phyloP scores from a whole-genome alignment of 2,797 vertebrate genomes.

The Pyrocephalus nanus region DNA sequence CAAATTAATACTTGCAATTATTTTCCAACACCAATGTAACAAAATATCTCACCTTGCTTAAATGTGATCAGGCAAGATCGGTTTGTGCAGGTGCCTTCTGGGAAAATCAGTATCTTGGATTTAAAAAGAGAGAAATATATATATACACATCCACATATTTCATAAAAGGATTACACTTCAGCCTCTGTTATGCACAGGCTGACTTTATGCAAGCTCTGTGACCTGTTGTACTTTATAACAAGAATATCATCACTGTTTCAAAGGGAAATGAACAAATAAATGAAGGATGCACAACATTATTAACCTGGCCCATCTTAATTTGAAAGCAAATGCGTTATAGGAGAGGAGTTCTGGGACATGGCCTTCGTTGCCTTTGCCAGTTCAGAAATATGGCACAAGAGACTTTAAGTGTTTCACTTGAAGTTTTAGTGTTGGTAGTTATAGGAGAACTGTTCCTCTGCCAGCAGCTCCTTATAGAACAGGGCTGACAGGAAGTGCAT shows the following conservation, averaged over 20 bases:
- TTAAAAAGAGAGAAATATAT: slow-evolving; percentile 52
- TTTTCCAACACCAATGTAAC: background rate
- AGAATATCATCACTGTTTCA: background rate
- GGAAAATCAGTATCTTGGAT: slow-evolving; percentile 91
- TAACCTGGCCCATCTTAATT: background rate
- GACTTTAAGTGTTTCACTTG: background rate
- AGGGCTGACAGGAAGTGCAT: background rate
- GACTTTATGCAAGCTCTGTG: background rate
- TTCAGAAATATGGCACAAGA: background rate
- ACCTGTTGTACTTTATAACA: background rate
- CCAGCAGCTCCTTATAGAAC: background rate
- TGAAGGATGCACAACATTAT: background rate
- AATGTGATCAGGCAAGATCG: slow-evolving; percentile 98
- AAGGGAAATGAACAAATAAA: background rate
- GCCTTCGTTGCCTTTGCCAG: background rate
- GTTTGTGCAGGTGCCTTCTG: slow-evolving; percentile 98
- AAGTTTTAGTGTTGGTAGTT: background rate
- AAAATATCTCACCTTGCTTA: slow-evolving; percentile 89
- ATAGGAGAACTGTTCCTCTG: background rate
- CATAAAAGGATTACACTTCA: background rate
- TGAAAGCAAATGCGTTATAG: background rate
- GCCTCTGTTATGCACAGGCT: background rate
- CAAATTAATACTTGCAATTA: background rate
- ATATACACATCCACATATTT: background rate
- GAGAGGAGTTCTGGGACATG: background rate